A percentile compares a stretch with the other conserved stretches of the same genome.
phyloP scores from a whole-genome alignment of 2,113 vertebrate genomes.

The Potamarius usumacintae region DNA sequence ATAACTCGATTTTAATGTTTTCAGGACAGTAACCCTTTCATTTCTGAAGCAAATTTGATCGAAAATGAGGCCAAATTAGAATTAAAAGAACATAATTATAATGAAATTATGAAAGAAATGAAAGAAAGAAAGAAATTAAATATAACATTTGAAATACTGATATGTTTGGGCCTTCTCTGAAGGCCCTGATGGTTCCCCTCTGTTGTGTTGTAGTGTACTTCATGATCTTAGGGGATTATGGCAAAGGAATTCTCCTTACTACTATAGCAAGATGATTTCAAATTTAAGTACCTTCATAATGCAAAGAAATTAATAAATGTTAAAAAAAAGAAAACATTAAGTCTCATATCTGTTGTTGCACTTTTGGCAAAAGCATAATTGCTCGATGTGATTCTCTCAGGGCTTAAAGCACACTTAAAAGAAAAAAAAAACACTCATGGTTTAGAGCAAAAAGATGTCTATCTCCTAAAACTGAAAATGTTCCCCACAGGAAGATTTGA shows the following conservation, averaged over 20 bases:
- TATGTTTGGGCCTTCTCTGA: too few relatives aligned
- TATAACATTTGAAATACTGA: too few relatives aligned
- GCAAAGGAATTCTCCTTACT: not conserved
- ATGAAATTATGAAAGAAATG: too few relatives aligned
- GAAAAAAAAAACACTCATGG: not conserved
- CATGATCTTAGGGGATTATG: not conserved
- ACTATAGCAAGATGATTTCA: not conserved
- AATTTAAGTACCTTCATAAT: not conserved
- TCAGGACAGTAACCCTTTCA: too few relatives aligned
- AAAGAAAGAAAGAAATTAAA: too few relatives aligned
- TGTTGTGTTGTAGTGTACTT: not conserved
- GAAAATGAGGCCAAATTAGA: too few relatives aligned
- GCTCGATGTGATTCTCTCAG: not conserved
- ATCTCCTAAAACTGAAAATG: slow-evolving; percentile 8
- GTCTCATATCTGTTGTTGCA: not conserved
- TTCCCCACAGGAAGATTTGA: not conserved
- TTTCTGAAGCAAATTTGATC: too few relatives aligned
- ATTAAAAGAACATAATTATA: too few relatives aligned
- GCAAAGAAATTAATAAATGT: not conserved
- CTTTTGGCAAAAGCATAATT: not conserved
- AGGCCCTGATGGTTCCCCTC: too few relatives aligned
- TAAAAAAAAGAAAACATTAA: not conserved
- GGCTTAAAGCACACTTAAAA: not conserved
- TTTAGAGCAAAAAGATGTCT: not conserved
- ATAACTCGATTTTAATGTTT: too few relatives aligned